Evolutionary conservation across 2,113 vertebrate genomes (phyloP).

Genomic region (Formicarius rufipectus): DNA sequence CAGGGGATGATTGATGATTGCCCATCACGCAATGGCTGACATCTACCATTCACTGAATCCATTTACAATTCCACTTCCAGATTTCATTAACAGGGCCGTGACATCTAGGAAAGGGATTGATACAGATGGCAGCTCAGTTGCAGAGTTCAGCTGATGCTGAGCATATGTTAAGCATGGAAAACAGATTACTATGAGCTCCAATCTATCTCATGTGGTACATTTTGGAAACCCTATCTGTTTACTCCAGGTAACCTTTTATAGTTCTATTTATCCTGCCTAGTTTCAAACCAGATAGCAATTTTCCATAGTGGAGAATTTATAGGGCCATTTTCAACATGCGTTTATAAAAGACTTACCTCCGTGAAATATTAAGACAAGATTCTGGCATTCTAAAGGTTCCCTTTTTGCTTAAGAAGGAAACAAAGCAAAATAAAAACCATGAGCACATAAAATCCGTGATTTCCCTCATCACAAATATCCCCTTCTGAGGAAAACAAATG

Average conservation of each 20-base stretch:
- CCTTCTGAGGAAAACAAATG: background rate
- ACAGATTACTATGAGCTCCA: constrained; percentile 37
- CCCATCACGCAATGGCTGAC: constrained; percentile 85
- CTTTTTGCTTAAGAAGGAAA: background rate
- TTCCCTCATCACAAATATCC: constrained; percentile 27
- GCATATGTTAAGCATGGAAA: constrained; percentile 47
- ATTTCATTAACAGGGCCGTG: constrained; percentile 69
- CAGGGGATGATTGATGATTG: constrained; percentile 89
- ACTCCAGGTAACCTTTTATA: constrained; percentile 53
- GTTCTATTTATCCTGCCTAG: constrained; percentile 53
- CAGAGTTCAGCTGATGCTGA: constrained; percentile 46
- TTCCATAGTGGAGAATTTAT: constrained; percentile 46
- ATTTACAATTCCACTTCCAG: constrained; percentile 63
- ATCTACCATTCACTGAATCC: constrained; percentile 77
- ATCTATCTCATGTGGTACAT: constrained; percentile 35
- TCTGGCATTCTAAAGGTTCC: constrained; percentile 34
- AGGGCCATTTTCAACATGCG: background rate
- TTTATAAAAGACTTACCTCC: constrained; percentile 16
- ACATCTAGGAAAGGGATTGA: constrained; percentile 62
- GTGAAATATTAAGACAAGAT: constrained; percentile 39
- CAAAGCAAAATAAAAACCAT: background rate
- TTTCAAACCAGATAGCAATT: constrained; percentile 46
- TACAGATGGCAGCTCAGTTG: constrained; percentile 57
- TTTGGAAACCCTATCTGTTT: constrained; percentile 57
- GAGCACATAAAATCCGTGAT: background rate